A percentile compares a stretch with the other conserved stretches of the same genome.
Conservation (phyloP, 2,888 invertebrate species). For the Orthosia gothica region DNA sequence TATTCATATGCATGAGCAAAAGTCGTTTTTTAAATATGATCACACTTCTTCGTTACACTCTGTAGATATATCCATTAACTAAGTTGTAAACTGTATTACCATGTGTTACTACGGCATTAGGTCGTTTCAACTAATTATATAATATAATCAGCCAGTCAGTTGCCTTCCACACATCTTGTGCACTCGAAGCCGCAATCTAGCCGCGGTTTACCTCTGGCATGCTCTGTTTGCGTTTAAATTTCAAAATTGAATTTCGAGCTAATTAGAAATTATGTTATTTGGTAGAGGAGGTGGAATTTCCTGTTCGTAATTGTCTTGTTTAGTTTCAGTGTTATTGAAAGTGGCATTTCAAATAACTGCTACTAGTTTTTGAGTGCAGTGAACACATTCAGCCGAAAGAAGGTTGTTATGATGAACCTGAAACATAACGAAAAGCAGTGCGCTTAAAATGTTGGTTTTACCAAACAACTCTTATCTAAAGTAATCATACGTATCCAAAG, state of each 20-base stretch:
- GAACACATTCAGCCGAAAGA: no score
- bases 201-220: constrained; percentile 80
- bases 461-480: no score
- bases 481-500: no score
- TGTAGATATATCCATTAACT: constrained; percentile 8
- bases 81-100: constrained; percentile 46
- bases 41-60: no score
- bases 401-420: no score
- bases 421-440: no score
- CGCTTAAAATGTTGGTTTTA: no score
- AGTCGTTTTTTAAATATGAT: no score
- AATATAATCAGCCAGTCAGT: constrained; percentile 44
- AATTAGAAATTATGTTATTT: constrained; percentile 60
- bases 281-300: constrained; percentile 5
- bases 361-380: no score
- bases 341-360: background rate
- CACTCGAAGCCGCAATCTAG: constrained; percentile 84
- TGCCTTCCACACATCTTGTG: constrained; percentile 77
- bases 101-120: constrained; percentile 48
- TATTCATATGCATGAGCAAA: no score
- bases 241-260: constrained; percentile 52
- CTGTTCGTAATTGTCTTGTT: constrained; percentile 31
- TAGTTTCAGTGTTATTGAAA: background rate
- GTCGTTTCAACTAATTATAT: constrained; percentile 55
- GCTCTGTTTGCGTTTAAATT: constrained; percentile 67